Base-by-base conservation (phyloP, 2,113 vertebrate genomes). In the Indicator maculatus region DNA sequence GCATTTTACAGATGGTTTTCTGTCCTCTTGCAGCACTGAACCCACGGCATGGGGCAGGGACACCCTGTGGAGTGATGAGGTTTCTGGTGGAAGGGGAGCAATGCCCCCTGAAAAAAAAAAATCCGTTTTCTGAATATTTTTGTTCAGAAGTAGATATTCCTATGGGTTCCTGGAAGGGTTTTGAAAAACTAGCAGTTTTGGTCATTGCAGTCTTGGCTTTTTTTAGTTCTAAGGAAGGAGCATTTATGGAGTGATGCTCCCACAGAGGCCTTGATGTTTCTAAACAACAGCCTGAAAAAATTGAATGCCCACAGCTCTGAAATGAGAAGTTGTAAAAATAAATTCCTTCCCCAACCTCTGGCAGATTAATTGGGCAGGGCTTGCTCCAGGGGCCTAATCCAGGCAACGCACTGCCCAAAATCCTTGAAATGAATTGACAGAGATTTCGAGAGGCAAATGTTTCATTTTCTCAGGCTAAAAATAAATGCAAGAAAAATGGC, bases 331-430 rank as follows among this genome's bases (percentile, higher is more conserved):
- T 83, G 77, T 74, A 90, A 63, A 92, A 74, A 86, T 83, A 79
- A 90, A 79, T 87, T 85, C 23, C n/a, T 36, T 17, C 38, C 38
- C 63, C 16, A 12, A 11, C 26, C 45, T 33, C 23, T 0, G 2
- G 61, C 75, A 86, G 95, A 92, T 93, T 91, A 92, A 86, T 44
- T 31, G 10, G 45, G 28, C 69, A 77, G 80, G 79, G 70, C 19
- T 5, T 11, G 82, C 66, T 84, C 58, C 74, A 16, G 84, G 65
- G 65, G 52, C 16, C 0, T 90, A 93, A 95, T 93, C 96, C 65
- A 19, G 61, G 11, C 11, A 0, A 72, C 69, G 27, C 75, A 73
- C 70, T 71, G 70, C 83, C 8, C 39, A 83, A 88, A 80, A 80
- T 85, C 93, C 91, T 77, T 2, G 36, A 27, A 44, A 30, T 2